These are phyloP conservation scores for Melanostoma scalare DNA, from an alignment of 2,888 invertebrate genomes.

Conservation along the genomic window DNA sequence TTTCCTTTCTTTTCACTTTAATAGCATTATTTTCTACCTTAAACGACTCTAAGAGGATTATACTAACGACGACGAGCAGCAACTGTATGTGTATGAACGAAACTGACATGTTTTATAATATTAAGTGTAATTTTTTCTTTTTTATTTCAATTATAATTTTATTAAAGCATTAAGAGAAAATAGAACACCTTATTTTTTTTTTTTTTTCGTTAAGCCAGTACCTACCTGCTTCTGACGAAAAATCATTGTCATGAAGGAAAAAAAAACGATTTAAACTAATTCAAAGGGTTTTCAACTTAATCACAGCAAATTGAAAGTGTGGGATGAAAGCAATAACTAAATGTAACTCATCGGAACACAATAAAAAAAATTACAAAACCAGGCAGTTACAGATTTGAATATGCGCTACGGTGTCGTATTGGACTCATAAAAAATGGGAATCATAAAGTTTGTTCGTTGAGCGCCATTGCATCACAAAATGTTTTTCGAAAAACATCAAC, in stretches of 20 bases:
- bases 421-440: no score
- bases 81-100: background rate
- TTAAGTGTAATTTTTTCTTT: constrained; percentile 20
- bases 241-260: background rate
- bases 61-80: constrained; percentile 13
- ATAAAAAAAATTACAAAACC: constrained; percentile 11
- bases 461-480: no score
- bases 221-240: background rate
- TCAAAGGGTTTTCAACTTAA: constrained; percentile 47
- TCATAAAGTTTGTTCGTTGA: no score
- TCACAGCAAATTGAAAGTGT: constrained; percentile 66
- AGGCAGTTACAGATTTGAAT: constrained; percentile 33
- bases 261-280: constrained; percentile 43
- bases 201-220: background rate
- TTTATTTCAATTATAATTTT: constrained; percentile 57
- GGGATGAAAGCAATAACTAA: background rate
- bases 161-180: constrained; percentile 47
- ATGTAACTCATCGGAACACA: background rate
- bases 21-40: constrained; percentile 75
- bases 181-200: constrained; percentile 3
- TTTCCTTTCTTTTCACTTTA: constrained; percentile 12
- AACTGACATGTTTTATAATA: constrained; percentile 17
- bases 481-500: no score
- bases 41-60: constrained; percentile 30
- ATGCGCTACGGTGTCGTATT: background rate